These are phyloP conservation scores for Bovichtus diacanthus DNA, from an alignment of 2,797 vertebrate genomes.

Conservation along the genomic window DNA sequence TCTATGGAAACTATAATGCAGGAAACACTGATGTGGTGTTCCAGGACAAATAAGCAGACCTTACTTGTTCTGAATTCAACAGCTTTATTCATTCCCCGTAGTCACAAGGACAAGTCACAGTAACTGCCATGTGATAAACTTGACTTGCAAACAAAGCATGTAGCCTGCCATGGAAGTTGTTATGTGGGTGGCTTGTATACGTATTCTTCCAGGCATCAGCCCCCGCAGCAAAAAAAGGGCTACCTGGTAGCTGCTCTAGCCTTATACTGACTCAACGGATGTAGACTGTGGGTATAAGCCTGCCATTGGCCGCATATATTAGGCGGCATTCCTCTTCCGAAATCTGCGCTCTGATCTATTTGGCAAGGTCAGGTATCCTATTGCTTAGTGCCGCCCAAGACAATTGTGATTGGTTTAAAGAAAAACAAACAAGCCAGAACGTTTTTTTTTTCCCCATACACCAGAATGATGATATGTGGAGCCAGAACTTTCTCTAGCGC, in stretches of 20 bases:
- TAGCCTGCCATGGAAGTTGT: constrained; percentile 23
- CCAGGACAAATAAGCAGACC: constrained; percentile 22
- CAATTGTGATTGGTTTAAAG: too few species aligned
- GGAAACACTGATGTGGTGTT: constrained; percentile 9
- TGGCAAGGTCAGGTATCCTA: too few species aligned
- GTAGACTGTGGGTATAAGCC: too few species aligned
- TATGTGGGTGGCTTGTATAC: constrained; percentile 29
- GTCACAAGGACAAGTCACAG: not conserved
- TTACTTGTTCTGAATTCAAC: constrained; percentile 8
- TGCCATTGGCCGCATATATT: too few species aligned
- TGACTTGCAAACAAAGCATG: constrained; percentile 10
- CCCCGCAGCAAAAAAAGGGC: constrained; percentile 2
- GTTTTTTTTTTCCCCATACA: too few species aligned
- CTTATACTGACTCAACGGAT: not conserved
- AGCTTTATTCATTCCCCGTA: too few species aligned
- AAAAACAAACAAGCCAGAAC: too few species aligned
- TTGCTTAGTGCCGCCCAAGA: too few species aligned
- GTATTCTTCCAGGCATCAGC: constrained; percentile 10
- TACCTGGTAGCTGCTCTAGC: constrained; percentile 19
- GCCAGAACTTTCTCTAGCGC: too few species aligned
- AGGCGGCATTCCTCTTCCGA: too few species aligned
- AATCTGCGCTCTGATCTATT: too few species aligned
- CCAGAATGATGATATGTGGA: too few species aligned
- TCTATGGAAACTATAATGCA: not conserved
- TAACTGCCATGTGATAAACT: constrained; percentile 21